Percentiles rank a stretch among this genome's conserved stretches.
Conservation (phyloP, 1,140 invertebrate species). For the Glomeris maerens region DNA sequence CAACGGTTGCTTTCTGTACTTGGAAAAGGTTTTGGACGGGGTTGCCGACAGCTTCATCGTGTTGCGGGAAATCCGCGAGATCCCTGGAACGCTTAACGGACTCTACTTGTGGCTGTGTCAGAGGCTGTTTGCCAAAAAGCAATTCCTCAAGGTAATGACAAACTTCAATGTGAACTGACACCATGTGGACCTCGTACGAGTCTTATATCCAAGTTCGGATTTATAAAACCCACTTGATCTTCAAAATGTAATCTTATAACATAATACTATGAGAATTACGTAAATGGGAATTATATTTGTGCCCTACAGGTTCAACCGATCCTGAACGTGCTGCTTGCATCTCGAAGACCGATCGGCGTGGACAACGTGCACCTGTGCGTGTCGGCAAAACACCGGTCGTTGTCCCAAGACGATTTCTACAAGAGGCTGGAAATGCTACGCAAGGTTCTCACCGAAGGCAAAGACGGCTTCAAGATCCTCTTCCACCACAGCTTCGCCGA, state of each 20-base stretch:
- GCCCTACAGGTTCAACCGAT: constrained; percentile 42
- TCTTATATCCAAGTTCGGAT: no score
- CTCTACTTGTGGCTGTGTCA: constrained; percentile 91
- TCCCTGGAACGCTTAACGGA: constrained; percentile 87
- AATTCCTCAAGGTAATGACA: constrained; percentile 68
- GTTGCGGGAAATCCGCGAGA: constrained; percentile 65
- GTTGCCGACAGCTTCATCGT: constrained; percentile 86
- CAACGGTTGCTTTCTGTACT: constrained; percentile 85
- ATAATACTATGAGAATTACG: background rate
- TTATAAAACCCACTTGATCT: no score
- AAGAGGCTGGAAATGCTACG: constrained; percentile 61
- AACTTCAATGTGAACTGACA: no score
- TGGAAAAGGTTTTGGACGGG: constrained; percentile 83
- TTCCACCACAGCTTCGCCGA: constrained; percentile 86
- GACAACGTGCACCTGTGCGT: constrained; percentile 65
- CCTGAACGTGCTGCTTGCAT: constrained; percentile 72
- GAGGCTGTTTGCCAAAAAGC: constrained; percentile 71
- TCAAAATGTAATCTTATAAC: no score
- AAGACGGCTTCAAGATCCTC: constrained; percentile 49
- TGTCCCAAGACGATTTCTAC: constrained; percentile 71
- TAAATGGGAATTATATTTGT: background rate
- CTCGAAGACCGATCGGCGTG: constrained; percentile 64
- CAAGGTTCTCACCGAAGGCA: constrained; percentile 48
- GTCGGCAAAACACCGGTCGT: constrained; percentile 59
- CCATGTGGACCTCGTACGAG: no score